Evolutionary conservation across 53 echinoderm and acorn worm species (phyloP), one percentile per base, ranked within the genome.

Genomic region (Echinometra lucunter): DNA sequence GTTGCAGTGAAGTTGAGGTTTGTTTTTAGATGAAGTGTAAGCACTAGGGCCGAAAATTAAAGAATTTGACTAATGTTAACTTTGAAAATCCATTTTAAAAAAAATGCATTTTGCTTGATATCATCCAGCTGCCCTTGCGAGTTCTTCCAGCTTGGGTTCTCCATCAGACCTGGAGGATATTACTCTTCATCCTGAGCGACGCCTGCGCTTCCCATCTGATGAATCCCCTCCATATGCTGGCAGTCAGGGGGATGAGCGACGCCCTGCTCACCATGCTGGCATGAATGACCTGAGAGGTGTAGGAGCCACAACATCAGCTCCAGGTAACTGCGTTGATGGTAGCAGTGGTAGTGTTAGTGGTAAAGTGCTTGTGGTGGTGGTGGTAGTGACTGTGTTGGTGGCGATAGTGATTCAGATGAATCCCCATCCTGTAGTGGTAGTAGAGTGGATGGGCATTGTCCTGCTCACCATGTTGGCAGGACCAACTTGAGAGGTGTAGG

Each of bases 141-240:
- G 78, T 49, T 90, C 96, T 69, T 92, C 96, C 25, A 96, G 81
- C 35, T 11, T 90, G 2, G 92, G 94, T 37, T 81, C 74, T 25
- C 90, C 91, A 17, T 82, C 94, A 11, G 94, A 96, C 38, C 23
- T 93, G 32, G 81, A 78, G 6, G 81, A 93, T 3, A 32, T 56
- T 25, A 66, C 90, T 30, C 78, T 78, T 15, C 63, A 25, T 40
- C 66, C 90, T 63, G 90, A 57, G 11, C 80, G 49, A 38, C 45
- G 93, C 2, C 93, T 93, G 2, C 93, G 93, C 37, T 93, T 93
- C 93, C 93, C 81, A 15, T 93, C 93, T 11, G 81, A 38, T 6
- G 93, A 93, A 23, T 80, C 80, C 60, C 93, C 93, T 0, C 93
- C 93, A 18, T 92, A 74, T 53, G 7, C 55, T 12, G 88, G 88